A percentile compares a stretch with the other conserved stretches of the same genome.
phyloP scores from a whole-genome alignment of 2,113 vertebrate species.

The Odontophorus gujanensis region DNA sequence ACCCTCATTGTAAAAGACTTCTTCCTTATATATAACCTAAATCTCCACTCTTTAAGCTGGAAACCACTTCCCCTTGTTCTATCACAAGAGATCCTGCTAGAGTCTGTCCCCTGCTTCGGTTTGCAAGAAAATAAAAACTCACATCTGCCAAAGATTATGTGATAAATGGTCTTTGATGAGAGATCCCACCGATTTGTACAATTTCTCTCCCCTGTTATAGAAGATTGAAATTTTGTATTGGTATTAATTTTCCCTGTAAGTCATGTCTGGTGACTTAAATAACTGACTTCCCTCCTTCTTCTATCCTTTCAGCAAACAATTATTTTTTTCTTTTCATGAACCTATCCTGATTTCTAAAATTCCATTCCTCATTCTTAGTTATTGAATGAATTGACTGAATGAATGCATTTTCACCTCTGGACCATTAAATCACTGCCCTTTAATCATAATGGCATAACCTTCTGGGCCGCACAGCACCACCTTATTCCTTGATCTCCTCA shows the following conservation, averaged over 20 bases:
- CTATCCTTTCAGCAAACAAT: not conserved
- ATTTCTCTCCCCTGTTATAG: not conserved
- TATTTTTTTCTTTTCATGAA: not conserved
- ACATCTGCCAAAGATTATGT: not conserved
- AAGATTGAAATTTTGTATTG: not conserved
- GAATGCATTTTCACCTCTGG: not conserved
- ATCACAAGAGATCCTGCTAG: too few relatives aligned
- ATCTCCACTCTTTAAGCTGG: too few relatives aligned
- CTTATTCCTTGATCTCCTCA: not conserved
- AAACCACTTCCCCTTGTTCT: too few relatives aligned
- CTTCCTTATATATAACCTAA: too few relatives aligned
- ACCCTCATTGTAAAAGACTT: too few relatives aligned
- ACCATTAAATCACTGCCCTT: not conserved
- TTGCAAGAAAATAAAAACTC: not conserved
- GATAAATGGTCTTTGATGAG: not conserved
- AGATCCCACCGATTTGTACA: not conserved
- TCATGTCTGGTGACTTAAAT: constrained; percentile 19
- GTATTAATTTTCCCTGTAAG: constrained; percentile 16
- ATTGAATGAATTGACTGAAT: not conserved
- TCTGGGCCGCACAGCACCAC: not conserved
- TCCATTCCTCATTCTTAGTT: not conserved
- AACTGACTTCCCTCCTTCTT: not conserved
- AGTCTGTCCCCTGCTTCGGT: too few relatives aligned
- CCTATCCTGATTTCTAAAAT: not conserved
- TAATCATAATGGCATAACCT: not conserved